These are phyloP conservation scores for Carduelis carduelis DNA, from an alignment of 2,797 vertebrate species.

Conservation along the genomic window DNA sequence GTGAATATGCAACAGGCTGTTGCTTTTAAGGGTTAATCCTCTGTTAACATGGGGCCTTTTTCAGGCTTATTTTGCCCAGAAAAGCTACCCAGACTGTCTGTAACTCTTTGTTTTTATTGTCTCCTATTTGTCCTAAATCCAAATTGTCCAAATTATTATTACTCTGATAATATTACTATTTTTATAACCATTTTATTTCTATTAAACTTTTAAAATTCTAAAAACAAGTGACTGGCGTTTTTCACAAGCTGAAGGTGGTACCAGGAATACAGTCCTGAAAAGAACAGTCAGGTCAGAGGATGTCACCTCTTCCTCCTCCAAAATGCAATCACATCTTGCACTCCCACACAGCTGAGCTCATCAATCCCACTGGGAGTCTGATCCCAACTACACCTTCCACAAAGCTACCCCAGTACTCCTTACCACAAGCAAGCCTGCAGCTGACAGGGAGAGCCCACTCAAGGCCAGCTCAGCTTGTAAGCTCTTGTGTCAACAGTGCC, in stretches of 20 bases:
- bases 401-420: neutral
- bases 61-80: accelerated
- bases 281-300: neutral
- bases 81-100: too few relatives aligned
- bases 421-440: neutral
- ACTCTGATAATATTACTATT: neutral
- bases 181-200: neutral
- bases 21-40: neutral
- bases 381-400: neutral
- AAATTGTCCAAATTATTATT: neutral
- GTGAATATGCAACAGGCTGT: neutral
- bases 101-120: neutral
- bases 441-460: neutral
- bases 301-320: neutral
- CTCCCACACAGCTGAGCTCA: neutral
- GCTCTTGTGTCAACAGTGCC: neutral
- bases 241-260: neutral
- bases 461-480: neutral
- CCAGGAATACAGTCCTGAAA: neutral
- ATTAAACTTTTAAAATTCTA: neutral
- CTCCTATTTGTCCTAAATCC: neutral
- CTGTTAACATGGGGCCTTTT: accelerated
- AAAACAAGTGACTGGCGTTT: neutral
- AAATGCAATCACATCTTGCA: neutral
- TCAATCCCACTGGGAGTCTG: too few relatives aligned